Evolutionary conservation across 2,888 invertebrate genomes (phyloP).

Genomic region (Steromphala cineraria): DNA sequence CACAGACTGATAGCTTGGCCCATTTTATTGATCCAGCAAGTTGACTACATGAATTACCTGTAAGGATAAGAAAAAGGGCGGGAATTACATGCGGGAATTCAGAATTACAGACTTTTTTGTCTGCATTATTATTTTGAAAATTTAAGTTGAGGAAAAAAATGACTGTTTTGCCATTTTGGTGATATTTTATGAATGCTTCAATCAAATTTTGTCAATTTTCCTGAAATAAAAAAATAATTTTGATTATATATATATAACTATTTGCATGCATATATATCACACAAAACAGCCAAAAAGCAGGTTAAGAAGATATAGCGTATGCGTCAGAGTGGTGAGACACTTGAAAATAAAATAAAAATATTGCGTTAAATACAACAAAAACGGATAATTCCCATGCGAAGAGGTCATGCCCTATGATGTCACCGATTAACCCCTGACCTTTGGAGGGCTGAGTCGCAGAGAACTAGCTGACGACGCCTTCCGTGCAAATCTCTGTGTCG

Average conservation of each 20-base stretch:
- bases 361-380: background rate
- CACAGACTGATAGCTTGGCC: conserved; percentile 13
- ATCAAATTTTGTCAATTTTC: background rate
- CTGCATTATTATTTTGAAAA: too few species aligned
- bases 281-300: background rate
- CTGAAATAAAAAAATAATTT: background rate
- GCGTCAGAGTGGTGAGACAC: background rate
- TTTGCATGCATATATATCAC: background rate
- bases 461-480: conserved; percentile 98
- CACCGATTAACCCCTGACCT: conserved; percentile 61
- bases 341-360: background rate
- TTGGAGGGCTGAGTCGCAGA: conserved; percentile 83
- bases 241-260: background rate
- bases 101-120: background rate
- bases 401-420: background rate
- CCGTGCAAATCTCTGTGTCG: conserved; percentile 97
- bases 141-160: too few species aligned
- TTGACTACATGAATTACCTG: background rate
- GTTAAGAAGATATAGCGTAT: background rate
- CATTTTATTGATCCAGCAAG: background rate
- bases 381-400: background rate
- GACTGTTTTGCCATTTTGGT: too few species aligned
- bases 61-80: background rate
- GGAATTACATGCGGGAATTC: background rate
- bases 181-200: too few species aligned